phyloP scores from a whole-genome alignment of 1,140 invertebrate species.

The Adoxophyes honmai region DNA sequence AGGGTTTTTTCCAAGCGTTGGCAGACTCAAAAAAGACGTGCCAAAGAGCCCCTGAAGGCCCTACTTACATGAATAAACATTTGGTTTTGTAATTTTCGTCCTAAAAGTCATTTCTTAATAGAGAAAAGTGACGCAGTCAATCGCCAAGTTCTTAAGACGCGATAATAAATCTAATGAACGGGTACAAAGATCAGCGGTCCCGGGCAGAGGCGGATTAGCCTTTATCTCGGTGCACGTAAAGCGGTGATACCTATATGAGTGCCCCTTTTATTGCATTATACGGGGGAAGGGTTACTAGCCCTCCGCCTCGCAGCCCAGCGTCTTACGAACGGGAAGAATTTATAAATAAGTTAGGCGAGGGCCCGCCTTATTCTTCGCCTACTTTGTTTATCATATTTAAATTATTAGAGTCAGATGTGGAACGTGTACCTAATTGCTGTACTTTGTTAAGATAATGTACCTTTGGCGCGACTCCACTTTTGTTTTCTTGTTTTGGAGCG shows the following conservation, averaged over 20 bases:
- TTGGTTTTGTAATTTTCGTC: too few relatives aligned
- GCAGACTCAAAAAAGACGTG: too few relatives aligned
- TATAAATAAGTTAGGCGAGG: slow-evolving; percentile 72
- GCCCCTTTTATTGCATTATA: slow-evolving; percentile 75
- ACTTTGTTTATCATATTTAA: slow-evolving; percentile 77
- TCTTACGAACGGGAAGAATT: slow-evolving; percentile 62
- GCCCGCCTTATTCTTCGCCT: slow-evolving; percentile 66
- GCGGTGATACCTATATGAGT: slow-evolving; percentile 73
- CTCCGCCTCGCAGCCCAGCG: slow-evolving; percentile 36
- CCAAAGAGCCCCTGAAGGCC: too few relatives aligned
- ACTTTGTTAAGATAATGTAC: slow-evolving; percentile 78
- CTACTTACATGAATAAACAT: too few relatives aligned
- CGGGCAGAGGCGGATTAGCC: slow-evolving; percentile 58
- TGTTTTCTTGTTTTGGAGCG: slow-evolving; percentile 72
- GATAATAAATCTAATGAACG: slow-evolving; percentile 38
- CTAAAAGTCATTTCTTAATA: too few relatives aligned
- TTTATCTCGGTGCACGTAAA: slow-evolving; percentile 64
- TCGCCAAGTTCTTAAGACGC: slow-evolving; percentile 9
- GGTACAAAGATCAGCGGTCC: slow-evolving; percentile 40
- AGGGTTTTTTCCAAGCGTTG: too few relatives aligned
- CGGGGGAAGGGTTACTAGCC: slow-evolving; percentile 59
- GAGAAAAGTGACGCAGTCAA: not conserved
- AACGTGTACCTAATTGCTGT: slow-evolving; percentile 77
- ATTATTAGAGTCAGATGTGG: slow-evolving; percentile 76
- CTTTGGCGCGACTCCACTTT: slow-evolving; percentile 74